phyloP scores from a whole-genome alignment of 2,888 invertebrate species.

The Lepidocyrtoides sp. region DNA sequence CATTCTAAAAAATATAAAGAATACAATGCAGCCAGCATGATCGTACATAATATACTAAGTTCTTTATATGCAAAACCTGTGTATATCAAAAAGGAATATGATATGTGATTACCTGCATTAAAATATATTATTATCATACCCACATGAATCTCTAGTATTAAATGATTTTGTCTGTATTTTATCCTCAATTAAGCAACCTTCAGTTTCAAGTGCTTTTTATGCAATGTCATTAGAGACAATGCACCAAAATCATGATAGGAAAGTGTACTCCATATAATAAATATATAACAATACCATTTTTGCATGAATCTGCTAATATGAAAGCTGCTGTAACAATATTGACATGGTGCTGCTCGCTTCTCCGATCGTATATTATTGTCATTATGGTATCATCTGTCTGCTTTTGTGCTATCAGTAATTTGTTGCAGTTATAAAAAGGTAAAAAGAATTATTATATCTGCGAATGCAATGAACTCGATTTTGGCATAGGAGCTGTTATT shows the following conservation, averaged over 20 bases:
- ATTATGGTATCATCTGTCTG: neutral
- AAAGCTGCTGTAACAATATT: neutral
- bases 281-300: neutral
- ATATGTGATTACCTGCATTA: neutral
- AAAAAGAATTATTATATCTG: neutral
- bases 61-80: constrained; percentile 40
- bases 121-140: constrained; percentile 22
- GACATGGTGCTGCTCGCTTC: neutral
- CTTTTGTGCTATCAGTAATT: neutral
- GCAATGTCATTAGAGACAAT: constrained; percentile 68
- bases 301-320: neutral
- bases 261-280: neutral
- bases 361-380: too few species aligned
- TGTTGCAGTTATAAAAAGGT: neutral
- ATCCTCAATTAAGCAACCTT: constrained; percentile 79
- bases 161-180: constrained; percentile 70
- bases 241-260: neutral
- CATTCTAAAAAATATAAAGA: constrained; percentile 18
- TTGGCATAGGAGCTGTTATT: neutral
- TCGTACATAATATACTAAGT: constrained; percentile 30
- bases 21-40: constrained; percentile 24
- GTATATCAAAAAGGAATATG: constrained; percentile 1
- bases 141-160: constrained; percentile 13
- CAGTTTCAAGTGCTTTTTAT: constrained; percentile 63
- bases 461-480: constrained; percentile 48